Conservation (phyloP, 2,797 vertebrate species). For the Fringilla coelebs region DNA sequence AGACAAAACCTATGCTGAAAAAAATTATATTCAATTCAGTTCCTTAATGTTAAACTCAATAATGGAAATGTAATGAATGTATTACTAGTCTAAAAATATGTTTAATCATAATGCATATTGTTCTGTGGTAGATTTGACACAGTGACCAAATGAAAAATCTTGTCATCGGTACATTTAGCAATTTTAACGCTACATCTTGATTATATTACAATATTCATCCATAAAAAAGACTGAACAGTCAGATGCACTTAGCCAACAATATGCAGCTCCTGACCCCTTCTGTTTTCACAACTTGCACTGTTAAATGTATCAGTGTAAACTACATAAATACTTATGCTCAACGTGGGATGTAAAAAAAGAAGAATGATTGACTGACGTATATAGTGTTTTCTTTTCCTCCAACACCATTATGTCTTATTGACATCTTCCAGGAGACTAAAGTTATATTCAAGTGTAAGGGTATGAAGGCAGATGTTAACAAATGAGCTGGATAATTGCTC, state of each 20-base stretch:
- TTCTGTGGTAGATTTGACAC: not conserved
- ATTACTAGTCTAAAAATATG: not conserved
- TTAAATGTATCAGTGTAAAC: not conserved
- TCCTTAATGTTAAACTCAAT: not conserved
- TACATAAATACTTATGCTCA: not conserved
- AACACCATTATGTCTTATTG: not conserved
- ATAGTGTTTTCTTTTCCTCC: not conserved
- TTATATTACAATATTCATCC: not conserved
- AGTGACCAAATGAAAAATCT: not conserved
- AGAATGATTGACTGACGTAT: not conserved
- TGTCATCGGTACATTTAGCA: not conserved
- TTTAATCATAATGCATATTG: not conserved
- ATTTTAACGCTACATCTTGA: not conserved
- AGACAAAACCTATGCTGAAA: not conserved
- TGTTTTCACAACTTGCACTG: not conserved
- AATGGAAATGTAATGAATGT: not conserved
- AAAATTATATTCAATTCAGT: not conserved
- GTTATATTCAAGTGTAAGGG: not conserved
- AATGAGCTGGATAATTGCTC: not conserved
- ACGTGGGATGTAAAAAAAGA: not conserved
- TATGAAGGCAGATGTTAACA: not conserved
- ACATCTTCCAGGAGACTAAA: not conserved
- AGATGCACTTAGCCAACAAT: not conserved
- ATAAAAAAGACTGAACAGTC: not conserved
- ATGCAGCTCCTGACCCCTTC: not conserved